A percentile compares a stretch with the other conserved stretches of the same genome.
phyloP scores from a whole-genome alignment of 2,888 invertebrate genomes.

The Tanytarsus gracilentus region DNA sequence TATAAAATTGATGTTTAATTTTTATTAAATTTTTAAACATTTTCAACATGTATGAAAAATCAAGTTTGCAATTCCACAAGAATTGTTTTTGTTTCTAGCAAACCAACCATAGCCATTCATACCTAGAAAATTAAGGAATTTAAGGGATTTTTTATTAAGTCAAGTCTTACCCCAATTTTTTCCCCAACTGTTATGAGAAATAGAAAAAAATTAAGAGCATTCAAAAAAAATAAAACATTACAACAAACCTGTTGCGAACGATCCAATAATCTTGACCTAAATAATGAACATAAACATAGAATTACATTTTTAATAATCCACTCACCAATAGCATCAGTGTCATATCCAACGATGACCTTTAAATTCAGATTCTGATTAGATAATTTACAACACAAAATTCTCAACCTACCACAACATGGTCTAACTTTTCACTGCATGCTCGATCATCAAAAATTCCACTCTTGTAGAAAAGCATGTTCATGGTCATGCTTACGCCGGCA shows the following conservation, averaged over 20 bases:
- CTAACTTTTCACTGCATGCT: background rate
- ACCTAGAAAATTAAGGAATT: no score
- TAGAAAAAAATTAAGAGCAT: no score
- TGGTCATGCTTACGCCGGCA: background rate
- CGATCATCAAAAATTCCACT: background rate
- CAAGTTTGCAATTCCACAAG: background rate
- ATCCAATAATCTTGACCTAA: conserved; percentile 4
- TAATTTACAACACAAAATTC: no score
- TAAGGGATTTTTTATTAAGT: no score
- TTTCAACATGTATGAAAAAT: background rate
- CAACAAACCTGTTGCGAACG: background rate
- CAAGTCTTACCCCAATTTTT: no score
- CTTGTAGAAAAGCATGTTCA: background rate
- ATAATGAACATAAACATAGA: no score
- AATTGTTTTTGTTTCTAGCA: background rate
- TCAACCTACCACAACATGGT: background rate
- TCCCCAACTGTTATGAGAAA: no score
- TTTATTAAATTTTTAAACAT: no score
- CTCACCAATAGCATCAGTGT: background rate
- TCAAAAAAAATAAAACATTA: no score
- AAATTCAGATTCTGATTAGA: background rate
- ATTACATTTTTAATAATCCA: no score
- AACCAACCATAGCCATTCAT: background rate
- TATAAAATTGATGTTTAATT: no score
- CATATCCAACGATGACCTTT: background rate